Percentiles rank a stretch among this genome's conserved stretches.
phyloP scores from a whole-genome alignment of 1,140 invertebrate genomes.

The Wiebesia pumilae region DNA sequence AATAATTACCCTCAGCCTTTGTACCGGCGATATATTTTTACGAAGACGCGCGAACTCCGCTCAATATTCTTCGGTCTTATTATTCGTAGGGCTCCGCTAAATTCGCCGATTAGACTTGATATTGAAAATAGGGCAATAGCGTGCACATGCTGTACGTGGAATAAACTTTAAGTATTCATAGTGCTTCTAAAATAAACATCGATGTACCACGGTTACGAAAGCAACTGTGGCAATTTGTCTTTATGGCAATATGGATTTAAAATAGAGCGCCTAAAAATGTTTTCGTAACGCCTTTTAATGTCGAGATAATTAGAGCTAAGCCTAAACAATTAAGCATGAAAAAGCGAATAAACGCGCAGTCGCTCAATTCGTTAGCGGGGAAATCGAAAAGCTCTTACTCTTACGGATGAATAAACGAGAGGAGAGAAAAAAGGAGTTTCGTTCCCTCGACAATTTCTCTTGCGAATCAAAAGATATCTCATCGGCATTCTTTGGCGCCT shows the following conservation, averaged over 20 bases:
- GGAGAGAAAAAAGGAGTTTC: not conserved
- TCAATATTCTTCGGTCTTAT: not conserved
- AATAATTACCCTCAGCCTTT: not conserved
- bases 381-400: not conserved
- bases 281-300: not conserved
- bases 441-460: not conserved
- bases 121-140: not conserved
- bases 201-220: not conserved
- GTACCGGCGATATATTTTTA: not conserved
- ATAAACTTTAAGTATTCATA: not conserved
- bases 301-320: not conserved
- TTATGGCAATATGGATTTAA: not conserved
- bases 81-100: not conserved
- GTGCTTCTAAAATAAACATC: not conserved
- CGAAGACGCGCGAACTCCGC: not conserved
- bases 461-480: not conserved
- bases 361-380: not conserved
- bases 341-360: not conserved
- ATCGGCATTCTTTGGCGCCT: not conserved
- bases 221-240: not conserved
- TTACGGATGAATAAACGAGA: not conserved
- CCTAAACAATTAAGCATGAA: not conserved
- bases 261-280: not conserved
- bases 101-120: not conserved
- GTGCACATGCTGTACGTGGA: not conserved